phyloP scores from a whole-genome alignment of 2,113 vertebrate genomes.

The Nannospalax galili region DNA sequence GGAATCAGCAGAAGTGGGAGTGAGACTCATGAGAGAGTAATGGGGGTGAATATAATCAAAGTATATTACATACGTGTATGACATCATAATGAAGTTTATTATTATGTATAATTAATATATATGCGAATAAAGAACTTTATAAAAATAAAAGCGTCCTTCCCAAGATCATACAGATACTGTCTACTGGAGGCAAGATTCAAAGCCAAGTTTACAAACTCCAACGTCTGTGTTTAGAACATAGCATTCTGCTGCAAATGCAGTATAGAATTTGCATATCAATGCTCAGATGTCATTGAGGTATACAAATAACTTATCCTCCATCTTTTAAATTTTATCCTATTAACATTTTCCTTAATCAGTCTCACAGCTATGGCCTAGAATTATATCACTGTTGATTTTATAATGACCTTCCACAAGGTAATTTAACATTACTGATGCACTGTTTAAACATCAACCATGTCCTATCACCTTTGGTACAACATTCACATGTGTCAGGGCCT shows the following conservation, averaged over 20 bases:
- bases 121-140: background rate
- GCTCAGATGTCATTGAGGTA: background rate
- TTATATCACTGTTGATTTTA: conserved; percentile 34
- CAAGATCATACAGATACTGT: conserved; percentile 33
- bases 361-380: background rate
- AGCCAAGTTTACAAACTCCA: conserved; percentile 21
- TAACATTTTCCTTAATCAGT: conserved; percentile 17
- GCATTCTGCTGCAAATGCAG: background rate
- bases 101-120: background rate
- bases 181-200: conserved; percentile 39
- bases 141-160: conserved; percentile 11
- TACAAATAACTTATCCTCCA: conserved; percentile 3
- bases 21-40: background rate
- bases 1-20: background rate
- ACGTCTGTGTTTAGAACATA: conserved; percentile 30
- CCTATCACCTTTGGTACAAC: background rate
- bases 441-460: conserved; percentile 33
- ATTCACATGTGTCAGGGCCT: background rate
- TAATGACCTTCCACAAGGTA: background rate
- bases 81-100: background rate
- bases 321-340: conserved; percentile 6
- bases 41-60: background rate
- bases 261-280: background rate
- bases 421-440: conserved; percentile 25
- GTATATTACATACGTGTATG: background rate